Evolutionary conservation across 2,113 vertebrate species (phyloP), one percentile per base, ranked within the genome.

Genomic region (Lipotes vexillifer): DNA sequence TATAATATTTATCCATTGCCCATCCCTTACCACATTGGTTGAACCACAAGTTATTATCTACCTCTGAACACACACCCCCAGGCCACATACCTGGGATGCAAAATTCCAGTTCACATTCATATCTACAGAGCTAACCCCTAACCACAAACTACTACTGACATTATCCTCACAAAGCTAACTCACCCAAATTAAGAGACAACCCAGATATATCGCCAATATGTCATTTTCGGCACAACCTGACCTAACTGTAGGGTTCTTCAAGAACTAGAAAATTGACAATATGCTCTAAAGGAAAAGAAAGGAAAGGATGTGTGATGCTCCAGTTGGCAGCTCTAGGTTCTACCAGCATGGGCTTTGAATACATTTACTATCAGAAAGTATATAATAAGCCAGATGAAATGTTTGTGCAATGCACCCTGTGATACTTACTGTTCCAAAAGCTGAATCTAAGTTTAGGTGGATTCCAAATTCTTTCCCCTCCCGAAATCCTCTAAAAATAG

Each of bases 401-500:
- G 46, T 57, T 81, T 66, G 44, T 25, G 23, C n/a, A 68, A 5
- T 15, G 69, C 68, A 93, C 83, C 83, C 44, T 69, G 25, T 25
- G 69, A 95, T 81, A 85, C 61, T 29, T 23, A 82, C 21, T 59
- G 74, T 52, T 52, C 75, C 59, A 61, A 93, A 86, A 85, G 61
- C 84, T 63, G 36, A 33, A 46, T 94, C 93, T 94, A 97, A 93
- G 86, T 91, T 97, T 87, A 97, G 83, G 36, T 88, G 29, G 75
- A 83, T 88, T 94, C 88, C 57, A 41, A 95, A 86, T 52, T 93
- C 61, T 88, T 94, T 49, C 33, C 49, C 13, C 23, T 95, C 25
- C 59, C 2, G 2, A 97, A 83, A 77, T n/a, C 88, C 84, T 88
- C 94, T 95, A 95, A 97, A 96, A 97, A 96, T 95, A 97, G 65